Evolutionary conservation across 2,797 vertebrate species (phyloP).

Genomic region (Emydoidea blandingii): DNA sequence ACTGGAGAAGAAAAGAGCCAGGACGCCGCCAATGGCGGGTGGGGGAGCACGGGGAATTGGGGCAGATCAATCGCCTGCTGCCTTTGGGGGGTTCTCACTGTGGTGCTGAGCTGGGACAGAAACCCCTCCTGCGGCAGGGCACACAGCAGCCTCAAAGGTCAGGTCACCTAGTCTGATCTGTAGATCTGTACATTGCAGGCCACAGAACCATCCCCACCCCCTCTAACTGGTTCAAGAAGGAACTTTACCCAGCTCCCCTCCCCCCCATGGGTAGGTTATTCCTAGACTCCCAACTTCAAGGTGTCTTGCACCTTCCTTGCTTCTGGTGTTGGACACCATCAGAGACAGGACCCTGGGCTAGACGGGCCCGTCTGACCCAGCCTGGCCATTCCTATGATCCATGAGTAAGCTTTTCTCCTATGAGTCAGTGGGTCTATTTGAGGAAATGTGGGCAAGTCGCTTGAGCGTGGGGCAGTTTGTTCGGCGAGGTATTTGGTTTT

Average conservation of each 20-base stretch:
- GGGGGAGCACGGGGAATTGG: accelerated
- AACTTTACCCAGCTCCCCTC: neutral
- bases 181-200: neutral
- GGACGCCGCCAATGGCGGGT: neutral
- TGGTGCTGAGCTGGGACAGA: neutral
- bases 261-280: neutral
- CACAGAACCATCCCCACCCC: neutral
- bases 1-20: neutral
- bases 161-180: neutral
- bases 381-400: too few species aligned
- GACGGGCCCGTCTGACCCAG: too few species aligned
- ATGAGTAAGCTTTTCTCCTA: too few species aligned
- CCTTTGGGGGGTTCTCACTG: neutral
- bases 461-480: too few species aligned
- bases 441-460: neutral
- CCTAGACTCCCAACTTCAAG: neutral
- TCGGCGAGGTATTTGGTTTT: too few species aligned
- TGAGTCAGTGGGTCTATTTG: neutral
- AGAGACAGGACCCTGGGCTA: neutral
- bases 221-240: neutral
- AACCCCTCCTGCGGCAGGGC: neutral
- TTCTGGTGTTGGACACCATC: neutral
- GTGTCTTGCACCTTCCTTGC: neutral
- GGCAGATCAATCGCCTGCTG: too few species aligned
- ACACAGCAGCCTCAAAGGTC: neutral